Evolutionary conservation across 1,140 invertebrate species (phyloP).

Genomic region (Eriocheir sinensis): DNA sequence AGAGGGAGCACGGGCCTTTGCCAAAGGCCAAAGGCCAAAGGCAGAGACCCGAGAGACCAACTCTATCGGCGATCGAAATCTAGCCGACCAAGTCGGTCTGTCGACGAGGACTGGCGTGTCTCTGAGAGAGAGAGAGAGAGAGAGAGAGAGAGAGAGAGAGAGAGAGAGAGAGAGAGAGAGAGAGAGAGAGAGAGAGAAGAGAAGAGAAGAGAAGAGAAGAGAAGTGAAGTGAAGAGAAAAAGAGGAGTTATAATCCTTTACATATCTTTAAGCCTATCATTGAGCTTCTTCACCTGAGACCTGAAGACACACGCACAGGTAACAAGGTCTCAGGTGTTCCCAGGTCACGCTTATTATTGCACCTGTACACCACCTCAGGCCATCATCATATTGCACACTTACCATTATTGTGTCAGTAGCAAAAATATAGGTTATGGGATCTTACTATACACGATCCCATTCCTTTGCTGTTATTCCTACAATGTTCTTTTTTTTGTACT

Average conservation of each 20-base stretch:
- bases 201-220: slow-evolving; percentile 10
- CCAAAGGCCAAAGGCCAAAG: too few species aligned
- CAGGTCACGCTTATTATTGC: neutral
- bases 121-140: slow-evolving; percentile 63
- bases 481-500: too few species aligned
- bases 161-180: slow-evolving; percentile 67
- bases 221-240: neutral
- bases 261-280: neutral
- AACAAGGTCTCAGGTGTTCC: neutral
- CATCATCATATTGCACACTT: slow-evolving; percentile 25
- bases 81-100: too few species aligned
- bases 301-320: neutral
- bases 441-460: too few species aligned
- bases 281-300: neutral
- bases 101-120: too few species aligned
- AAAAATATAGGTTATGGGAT: too few species aligned
- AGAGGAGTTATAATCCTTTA: neutral
- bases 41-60: too few species aligned
- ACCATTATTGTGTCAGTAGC: neutral
- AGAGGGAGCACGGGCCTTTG: too few species aligned
- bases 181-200: slow-evolving; percentile 47
- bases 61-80: too few species aligned
- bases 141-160: slow-evolving; percentile 68
- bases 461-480: too few species aligned
- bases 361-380: neutral